phyloP scores from a whole-genome alignment of 2,888 invertebrate genomes.

The Lampropteryx suffumata region DNA sequence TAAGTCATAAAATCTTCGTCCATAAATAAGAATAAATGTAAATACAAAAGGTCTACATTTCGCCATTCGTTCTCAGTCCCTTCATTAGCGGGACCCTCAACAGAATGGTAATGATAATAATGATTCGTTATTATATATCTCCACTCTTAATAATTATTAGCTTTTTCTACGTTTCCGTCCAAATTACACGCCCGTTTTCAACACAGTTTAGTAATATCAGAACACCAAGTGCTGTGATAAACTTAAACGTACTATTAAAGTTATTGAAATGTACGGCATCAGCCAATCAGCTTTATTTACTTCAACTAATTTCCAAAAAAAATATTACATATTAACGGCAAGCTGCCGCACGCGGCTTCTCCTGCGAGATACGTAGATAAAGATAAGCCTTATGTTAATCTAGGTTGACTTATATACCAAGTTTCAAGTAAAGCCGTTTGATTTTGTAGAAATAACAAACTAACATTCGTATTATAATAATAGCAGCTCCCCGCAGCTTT shows the following conservation, averaged over 20 bases:
- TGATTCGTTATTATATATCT: conserved; percentile 68
- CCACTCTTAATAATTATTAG: conserved; percentile 68
- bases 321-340: too few relatives aligned
- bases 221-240: not conserved
- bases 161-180: conserved; percentile 68
- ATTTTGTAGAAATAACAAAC: too few relatives aligned
- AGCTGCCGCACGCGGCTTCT: too few relatives aligned
- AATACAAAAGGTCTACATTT: conserved; percentile 9
- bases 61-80: conserved; percentile 22
- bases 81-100: conserved; percentile 56
- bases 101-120: conserved; percentile 65
- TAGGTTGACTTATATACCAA: too few relatives aligned
- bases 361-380: too few relatives aligned
- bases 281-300: too few relatives aligned
- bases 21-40: not conserved
- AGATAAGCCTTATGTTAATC: too few relatives aligned
- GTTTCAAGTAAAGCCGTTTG: too few relatives aligned
- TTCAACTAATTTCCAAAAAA: too few relatives aligned
- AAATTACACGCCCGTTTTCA: conserved; percentile 52
- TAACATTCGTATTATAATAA: too few relatives aligned
- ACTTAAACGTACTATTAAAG: not conserved
- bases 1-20: not conserved
- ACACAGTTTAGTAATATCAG: conserved; percentile 24
- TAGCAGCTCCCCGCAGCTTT: too few relatives aligned
- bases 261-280: too few relatives aligned